phyloP scores from a whole-genome alignment of 2,797 vertebrate species.

The Sebastes goodei region DNA sequence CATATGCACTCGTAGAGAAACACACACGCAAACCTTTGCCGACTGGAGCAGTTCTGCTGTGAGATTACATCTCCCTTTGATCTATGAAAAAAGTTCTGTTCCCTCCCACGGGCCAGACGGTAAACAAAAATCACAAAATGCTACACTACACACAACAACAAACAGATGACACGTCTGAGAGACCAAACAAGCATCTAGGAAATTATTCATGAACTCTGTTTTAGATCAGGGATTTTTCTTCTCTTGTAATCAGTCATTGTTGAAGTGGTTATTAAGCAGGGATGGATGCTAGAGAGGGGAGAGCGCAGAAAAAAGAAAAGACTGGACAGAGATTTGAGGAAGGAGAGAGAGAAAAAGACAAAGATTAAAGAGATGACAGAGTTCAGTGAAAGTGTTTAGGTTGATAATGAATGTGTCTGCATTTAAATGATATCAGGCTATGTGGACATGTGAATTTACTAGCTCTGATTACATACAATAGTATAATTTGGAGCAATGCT shows the following conservation, averaged over 20 bases:
- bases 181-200: conserved; percentile 31
- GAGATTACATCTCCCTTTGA: conserved; percentile 58
- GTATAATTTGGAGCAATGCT: conserved; percentile 22
- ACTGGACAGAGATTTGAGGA: background rate
- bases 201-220: conserved; percentile 54
- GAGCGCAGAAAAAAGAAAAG: background rate
- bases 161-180: conserved; percentile 27
- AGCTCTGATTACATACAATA: conserved; percentile 9
- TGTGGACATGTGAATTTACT: conserved; percentile 28
- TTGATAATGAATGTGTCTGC: conserved; percentile 61
- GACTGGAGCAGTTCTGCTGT: conserved; percentile 15
- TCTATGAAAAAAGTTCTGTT: conserved; percentile 30
- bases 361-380: conserved; percentile 8
- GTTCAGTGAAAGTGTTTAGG: conserved; percentile 46
- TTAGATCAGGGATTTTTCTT: conserved; percentile 36
- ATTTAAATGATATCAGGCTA: conserved; percentile 62
- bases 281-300: background rate
- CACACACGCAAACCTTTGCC: background rate
- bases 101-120: conserved; percentile 18
- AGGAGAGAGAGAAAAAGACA: background rate
- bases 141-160: conserved; percentile 39
- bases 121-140: conserved; percentile 56
- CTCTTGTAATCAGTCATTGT: conserved; percentile 32
- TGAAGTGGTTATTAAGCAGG: conserved; percentile 24
- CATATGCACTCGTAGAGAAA: conserved; percentile 10